Base-by-base conservation (phyloP, 1,140 invertebrate species). In the Condylostylus longicornis region DNA sequence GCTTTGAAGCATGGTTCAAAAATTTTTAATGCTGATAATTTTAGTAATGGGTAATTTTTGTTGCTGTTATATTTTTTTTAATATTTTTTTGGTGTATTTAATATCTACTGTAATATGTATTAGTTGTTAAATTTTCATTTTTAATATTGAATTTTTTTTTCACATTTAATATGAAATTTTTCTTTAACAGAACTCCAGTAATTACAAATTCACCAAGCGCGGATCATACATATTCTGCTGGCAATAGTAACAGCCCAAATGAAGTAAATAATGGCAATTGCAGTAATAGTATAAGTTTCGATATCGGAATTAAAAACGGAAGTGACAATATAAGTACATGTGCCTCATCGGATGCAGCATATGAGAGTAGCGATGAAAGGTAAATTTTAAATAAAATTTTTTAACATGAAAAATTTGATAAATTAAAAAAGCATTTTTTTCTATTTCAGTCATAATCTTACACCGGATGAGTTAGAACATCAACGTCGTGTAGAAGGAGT, bases 401-500 rank as follows among this genome's bases (percentile, higher is more conserved):
- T 30, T 33, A 18, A n/a, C 14, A 17, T 17, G 10, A n/a, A 30
- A 17, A 30, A 33, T 33, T 39, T 27, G 13, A 18, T 10, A 18
- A 32, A 29, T 29, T 18, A n/a, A 22, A 32, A 30, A 38, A 42
- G 2, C n/a, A 37, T 20, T 20, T 17, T 13, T 37, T 19, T 18
- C 10, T 20, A 23, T 27, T 40, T 22, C n/a, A 56, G 47, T 42
- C 49, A 54, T 41, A 54, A 61, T 30, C 48, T 58, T 6, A 53
- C 51, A 28, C 42, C 49, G 25, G 47, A 54, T 43, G 74, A 79
- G 42, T 66, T 76, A 6, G 78, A 79, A 43, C 80, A 83, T 53
- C 74, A 77, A 51, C 77, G 77, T 44, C 78, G 82, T 33, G 77
- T 74, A 13, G 81, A 84, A 56, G 82, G 81, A 39, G 79, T 79